phyloP scores from a whole-genome alignment of 1,140 invertebrate species.

The Drosophila malerkotliana region DNA sequence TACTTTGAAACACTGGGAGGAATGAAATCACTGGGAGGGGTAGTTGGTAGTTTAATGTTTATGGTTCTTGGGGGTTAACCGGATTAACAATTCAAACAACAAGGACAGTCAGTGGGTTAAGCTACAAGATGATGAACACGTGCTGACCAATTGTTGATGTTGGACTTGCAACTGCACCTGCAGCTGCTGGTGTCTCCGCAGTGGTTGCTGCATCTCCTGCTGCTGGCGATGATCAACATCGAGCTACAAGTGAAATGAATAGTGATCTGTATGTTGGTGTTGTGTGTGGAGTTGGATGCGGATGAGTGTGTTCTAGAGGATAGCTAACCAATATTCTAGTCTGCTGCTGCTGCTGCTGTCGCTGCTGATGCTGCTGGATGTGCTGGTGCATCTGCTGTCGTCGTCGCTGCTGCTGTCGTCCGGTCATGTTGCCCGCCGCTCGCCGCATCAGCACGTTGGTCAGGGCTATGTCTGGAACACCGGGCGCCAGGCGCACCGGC shows the following conservation, averaged over 20 bases:
- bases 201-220: constrained; percentile 19
- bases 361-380: constrained; percentile 52
- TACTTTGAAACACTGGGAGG: neutral
- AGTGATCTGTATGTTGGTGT: neutral
- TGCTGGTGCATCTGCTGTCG: constrained; percentile 48
- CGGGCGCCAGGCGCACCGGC: constrained; percentile 57
- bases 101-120: constrained; percentile 18
- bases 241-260: constrained; percentile 42
- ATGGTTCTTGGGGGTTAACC: neutral
- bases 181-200: constrained; percentile 12
- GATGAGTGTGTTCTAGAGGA: constrained; percentile 16
- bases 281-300: neutral
- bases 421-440: constrained; percentile 43
- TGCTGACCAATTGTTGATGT: constrained; percentile 38
- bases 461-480: constrained; percentile 27
- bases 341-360: constrained; percentile 36
- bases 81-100: neutral
- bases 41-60: neutral
- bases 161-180: neutral
- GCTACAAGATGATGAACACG: constrained; percentile 16
- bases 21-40: constrained; percentile 7
- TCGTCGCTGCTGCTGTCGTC: constrained; percentile 40
- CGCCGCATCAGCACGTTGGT: constrained; percentile 45
- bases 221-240: constrained; percentile 27
- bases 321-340: constrained; percentile 68